Conservation (phyloP, 2,888 invertebrate genomes). For the Boloria selene region DNA sequence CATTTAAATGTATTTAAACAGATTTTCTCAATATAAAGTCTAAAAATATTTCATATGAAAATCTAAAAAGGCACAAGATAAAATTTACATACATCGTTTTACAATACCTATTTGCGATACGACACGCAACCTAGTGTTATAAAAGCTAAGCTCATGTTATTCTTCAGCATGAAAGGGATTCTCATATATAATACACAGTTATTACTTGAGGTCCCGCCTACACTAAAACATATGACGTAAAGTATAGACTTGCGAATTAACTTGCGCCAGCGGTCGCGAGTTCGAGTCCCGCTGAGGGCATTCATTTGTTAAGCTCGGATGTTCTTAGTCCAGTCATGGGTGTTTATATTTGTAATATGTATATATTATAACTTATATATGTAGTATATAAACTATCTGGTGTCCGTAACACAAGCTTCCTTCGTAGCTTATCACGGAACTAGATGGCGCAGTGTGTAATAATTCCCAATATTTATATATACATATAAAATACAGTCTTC, state of each 20-base stretch:
- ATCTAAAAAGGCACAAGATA: neutral
- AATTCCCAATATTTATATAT: neutral
- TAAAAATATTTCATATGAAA: neutral
- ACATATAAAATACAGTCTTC: neutral
- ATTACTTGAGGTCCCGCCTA: slow-evolving; percentile 5
- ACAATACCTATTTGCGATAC: neutral
- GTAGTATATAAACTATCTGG: too few relatives aligned
- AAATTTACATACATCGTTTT: neutral
- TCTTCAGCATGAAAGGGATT: slow-evolving; percentile 7
- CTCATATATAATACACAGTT: neutral
- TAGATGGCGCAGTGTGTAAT: too few relatives aligned
- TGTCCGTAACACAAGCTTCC: too few relatives aligned
- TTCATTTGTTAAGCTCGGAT: too few relatives aligned
- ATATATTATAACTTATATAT: too few relatives aligned
- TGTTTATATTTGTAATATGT: too few relatives aligned
- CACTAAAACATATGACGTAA: neutral
- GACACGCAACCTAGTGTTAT: neutral
- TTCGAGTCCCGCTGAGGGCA: too few relatives aligned
- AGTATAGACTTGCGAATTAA: neutral
- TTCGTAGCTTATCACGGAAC: too few relatives aligned
- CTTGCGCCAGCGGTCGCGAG: too few relatives aligned
- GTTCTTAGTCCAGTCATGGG: too few relatives aligned
- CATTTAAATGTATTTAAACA: too few relatives aligned
- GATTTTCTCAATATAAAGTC: too few relatives aligned
- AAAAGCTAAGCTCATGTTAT: slow-evolving; percentile 10